Evolutionary conservation across 2,113 vertebrate species (phyloP), one percentile per base, ranked within the genome.

Genomic region (Gambusia affinis): DNA sequence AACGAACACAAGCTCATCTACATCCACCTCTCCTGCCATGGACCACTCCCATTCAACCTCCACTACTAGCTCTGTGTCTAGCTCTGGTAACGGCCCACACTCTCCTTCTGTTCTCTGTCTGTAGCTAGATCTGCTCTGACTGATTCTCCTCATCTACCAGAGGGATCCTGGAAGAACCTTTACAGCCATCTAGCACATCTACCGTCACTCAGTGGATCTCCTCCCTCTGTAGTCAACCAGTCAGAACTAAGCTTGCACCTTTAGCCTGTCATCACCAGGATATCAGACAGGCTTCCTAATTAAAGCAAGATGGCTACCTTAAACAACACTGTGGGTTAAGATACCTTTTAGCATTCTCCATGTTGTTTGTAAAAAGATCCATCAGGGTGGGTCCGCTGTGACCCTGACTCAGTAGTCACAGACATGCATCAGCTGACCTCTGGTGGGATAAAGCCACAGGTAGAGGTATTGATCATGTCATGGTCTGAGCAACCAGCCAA

Each of bases 1-100:
- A 93, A 98, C 96, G 90, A 98, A 97, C 94, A 98, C 97, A 77
- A 96, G 96, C 94, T 96, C 95, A 93, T 97, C 96, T 81, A 95
- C 95, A 88, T 97, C 96, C 84, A 96, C 96, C 78, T 95, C 95
- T 92, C 95, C 95, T 67, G 96, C 96, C 94, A 96, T 97, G 95
- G 96, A 97, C 95, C 96, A 97, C 95, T 96, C 96, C 88, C 96
- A 97, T 93, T 97, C 96, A 88, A 96, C 97, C 92, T 97, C 96
- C 93, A 97, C 97, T 73, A 96, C 96, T 87, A 97, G 96, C 93
- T 98, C 97, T 64, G 96, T 97, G 79, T 98, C 97, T 88, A 97
- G 96, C 90, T 98, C 96, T 70, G 97, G 97, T 98, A 94, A 39
- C 81, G 51, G 35, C n/a, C 37, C 64, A 4, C 61, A 10, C 15